Evolutionary conservation across 37 sponge, comb jelly and placozoan genomes (phyloP).

Genomic region (Aphrocallistes beatrix): DNA sequence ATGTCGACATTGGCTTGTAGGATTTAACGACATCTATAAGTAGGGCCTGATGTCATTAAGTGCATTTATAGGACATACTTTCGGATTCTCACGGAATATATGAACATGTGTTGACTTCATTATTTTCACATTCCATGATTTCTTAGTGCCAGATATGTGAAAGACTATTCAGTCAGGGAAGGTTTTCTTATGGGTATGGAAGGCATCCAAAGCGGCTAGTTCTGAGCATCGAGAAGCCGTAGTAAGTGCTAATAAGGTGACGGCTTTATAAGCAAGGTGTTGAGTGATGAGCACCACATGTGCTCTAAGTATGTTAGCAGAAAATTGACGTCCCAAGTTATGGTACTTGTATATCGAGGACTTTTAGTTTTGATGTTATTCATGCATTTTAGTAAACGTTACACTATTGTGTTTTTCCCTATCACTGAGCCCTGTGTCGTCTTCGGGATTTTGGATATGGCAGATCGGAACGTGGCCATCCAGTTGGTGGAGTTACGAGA

Average conservation of each 20-base stretch:
- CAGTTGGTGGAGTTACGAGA: not conserved
- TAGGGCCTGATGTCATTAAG: not conserved
- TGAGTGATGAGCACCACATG: not conserved
- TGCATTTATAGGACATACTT: conserved; percentile 23
- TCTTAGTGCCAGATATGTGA: not conserved
- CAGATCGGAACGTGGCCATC: not conserved
- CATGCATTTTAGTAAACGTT: not conserved
- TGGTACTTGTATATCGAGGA: not conserved
- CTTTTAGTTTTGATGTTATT: not conserved
- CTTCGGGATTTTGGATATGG: not conserved
- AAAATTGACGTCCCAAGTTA: conserved; percentile 8
- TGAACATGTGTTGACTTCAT: conserved; percentile 14
- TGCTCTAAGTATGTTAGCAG: not conserved
- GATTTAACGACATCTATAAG: conserved; percentile 23
- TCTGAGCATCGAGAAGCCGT: not conserved
- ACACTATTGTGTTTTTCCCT: not conserved
- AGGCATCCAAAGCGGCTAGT: not conserved
- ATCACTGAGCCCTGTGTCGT: not conserved
- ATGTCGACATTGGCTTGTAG: conserved; percentile 12
- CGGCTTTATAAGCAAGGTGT: not conserved
- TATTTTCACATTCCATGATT: not conserved
- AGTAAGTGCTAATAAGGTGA: not conserved
- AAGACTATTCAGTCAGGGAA: not conserved
- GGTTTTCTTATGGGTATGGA: not conserved
- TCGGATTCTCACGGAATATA: not conserved